phyloP scores from a whole-genome alignment of 2,113 vertebrate genomes.

The Gnathonemus echidnorhynchus region DNA sequence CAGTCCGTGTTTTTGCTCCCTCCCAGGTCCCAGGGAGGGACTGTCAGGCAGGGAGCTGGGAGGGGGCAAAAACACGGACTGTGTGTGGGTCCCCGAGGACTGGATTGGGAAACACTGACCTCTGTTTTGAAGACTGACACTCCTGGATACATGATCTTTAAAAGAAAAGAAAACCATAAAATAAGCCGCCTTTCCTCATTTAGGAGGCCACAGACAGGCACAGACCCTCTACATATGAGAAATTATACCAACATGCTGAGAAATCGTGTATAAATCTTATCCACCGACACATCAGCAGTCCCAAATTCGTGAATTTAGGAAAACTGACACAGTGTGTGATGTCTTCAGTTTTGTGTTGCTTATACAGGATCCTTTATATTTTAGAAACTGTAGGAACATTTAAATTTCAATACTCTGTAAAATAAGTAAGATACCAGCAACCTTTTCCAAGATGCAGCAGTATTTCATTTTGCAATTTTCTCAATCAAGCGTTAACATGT shows the following conservation, averaged over 20 bases:
- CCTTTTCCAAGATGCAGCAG: background rate
- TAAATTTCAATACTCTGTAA: background rate
- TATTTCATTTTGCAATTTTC: background rate
- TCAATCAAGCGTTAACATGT: background rate
- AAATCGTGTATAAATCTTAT: background rate
- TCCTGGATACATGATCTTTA: background rate
- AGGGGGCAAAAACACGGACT: background rate
- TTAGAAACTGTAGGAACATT: background rate
- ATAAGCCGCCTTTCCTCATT: background rate
- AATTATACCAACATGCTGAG: too few relatives aligned
- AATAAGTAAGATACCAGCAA: background rate
- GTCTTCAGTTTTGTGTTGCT: background rate
- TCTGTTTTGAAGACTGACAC: background rate
- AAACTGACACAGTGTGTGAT: background rate
- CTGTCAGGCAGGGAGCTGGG: background rate
- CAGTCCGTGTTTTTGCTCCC: background rate
- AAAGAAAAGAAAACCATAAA: background rate
- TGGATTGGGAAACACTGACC: background rate
- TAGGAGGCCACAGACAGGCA: background rate
- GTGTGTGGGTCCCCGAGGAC: background rate
- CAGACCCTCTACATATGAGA: background rate
- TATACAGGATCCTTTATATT: background rate
- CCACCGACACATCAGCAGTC: background rate
- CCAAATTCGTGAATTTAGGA: background rate
- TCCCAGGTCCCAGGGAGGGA: background rate